These are phyloP conservation scores for Macrobrachium nipponense DNA, from an alignment of 1,140 invertebrate genomes.

Conservation along the genomic window DNA sequence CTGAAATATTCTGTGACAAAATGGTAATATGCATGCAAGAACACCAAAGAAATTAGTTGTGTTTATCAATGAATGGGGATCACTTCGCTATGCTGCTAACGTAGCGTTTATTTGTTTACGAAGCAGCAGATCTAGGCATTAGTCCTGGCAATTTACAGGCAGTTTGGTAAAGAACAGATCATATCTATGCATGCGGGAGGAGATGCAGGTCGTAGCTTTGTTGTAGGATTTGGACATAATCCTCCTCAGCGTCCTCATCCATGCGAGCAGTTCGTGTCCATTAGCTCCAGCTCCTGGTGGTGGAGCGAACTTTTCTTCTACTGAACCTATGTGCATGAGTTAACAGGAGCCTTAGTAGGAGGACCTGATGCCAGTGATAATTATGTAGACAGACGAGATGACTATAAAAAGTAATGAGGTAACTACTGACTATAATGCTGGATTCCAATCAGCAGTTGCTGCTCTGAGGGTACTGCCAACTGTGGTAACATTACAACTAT, in stretches of 20 bases:
- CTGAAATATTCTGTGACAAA: slow-evolving; percentile 38
- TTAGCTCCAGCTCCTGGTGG: no score
- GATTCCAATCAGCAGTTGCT: slow-evolving; percentile 65
- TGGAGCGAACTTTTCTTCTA: no score
- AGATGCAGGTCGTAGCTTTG: slow-evolving; percentile 74
- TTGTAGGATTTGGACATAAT: slow-evolving; percentile 76
- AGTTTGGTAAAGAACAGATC: slow-evolving; percentile 76
- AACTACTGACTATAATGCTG: slow-evolving; percentile 69
- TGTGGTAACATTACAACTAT: not conserved
- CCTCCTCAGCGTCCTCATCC: not conserved
- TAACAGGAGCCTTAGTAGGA: slow-evolving; percentile 69
- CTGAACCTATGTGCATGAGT: slow-evolving; percentile 60
- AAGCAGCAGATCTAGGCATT: slow-evolving; percentile 69
- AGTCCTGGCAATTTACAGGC: slow-evolving; percentile 66
- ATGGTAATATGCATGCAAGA: slow-evolving; percentile 44
- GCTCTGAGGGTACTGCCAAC: not conserved
- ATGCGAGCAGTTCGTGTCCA: no score
- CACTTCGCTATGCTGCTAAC: slow-evolving; percentile 38
- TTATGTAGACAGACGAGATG: slow-evolving; percentile 67
- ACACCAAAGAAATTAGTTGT: slow-evolving; percentile 36
- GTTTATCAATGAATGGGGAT: slow-evolving; percentile 37
- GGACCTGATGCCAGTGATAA: slow-evolving; percentile 67
- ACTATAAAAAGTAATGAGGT: slow-evolving; percentile 70
- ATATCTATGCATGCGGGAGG: slow-evolving; percentile 77
- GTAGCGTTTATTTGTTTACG: slow-evolving; percentile 61